Conservation (phyloP, 2,113 vertebrate species). For the Eudyptes chrysolophus region DNA sequence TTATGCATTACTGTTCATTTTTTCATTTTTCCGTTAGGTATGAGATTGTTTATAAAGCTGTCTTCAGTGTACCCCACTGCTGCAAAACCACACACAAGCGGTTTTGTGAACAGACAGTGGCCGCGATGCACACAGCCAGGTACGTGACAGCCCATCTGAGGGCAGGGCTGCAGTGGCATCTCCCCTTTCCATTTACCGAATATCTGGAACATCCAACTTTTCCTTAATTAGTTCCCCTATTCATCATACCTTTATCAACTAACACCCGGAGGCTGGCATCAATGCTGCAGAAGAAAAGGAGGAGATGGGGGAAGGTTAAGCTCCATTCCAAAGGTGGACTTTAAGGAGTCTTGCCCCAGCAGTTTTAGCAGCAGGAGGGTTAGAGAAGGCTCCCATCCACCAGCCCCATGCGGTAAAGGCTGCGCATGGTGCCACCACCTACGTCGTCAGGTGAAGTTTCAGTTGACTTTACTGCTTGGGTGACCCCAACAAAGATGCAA, state of each 20-base stretch:
- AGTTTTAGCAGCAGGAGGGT: background rate
- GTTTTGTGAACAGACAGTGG: background rate
- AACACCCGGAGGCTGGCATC: background rate
- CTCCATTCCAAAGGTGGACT: background rate
- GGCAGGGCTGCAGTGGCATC: background rate
- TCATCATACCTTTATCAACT: background rate
- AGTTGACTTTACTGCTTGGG: background rate
- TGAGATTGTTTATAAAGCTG: background rate
- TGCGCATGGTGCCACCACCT: rapidly evolving
- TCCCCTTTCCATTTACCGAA: background rate
- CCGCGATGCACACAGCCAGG: rapidly evolving
- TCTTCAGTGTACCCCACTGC: background rate
- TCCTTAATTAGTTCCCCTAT: background rate
- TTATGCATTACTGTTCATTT: background rate
- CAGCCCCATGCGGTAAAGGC: background rate
- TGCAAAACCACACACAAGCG: background rate
- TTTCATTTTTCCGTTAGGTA: background rate
- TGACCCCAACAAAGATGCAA: background rate
- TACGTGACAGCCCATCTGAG: background rate
- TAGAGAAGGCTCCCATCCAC: background rate
- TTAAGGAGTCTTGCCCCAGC: background rate
- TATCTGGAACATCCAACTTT: background rate
- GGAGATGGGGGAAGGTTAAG: background rate
- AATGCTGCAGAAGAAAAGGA: background rate
- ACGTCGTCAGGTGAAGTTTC: background rate